These are phyloP conservation scores for Nephrotoma flavescens DNA, from an alignment of 2,888 invertebrate genomes.

Conservation along the genomic window DNA sequence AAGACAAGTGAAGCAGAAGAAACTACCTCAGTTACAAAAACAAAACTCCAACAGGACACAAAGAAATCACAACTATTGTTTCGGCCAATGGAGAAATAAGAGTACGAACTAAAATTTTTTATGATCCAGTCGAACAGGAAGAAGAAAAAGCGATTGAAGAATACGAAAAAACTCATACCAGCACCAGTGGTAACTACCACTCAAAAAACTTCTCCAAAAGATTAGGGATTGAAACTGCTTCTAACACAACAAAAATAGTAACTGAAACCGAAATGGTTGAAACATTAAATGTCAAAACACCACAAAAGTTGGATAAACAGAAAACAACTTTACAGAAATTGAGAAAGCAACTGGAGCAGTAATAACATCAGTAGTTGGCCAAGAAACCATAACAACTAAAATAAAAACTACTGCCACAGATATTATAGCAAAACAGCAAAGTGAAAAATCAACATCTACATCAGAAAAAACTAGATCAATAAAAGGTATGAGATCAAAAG, in stretches of 20 bases:
- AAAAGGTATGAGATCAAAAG: neutral
- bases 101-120: slow-evolving; percentile 28
- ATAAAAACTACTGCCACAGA: neutral
- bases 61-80: slow-evolving; percentile 30
- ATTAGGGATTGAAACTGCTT: neutral
- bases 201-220: neutral
- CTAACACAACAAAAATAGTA: neutral
- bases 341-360: neutral
- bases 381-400: neutral
- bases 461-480: neutral
- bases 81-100: slow-evolving; percentile 29
- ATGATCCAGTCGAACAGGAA: slow-evolving; percentile 27
- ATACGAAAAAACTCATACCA: slow-evolving; percentile 14
- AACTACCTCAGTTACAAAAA: neutral
- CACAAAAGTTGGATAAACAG: neutral
- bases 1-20: neutral
- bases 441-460: neutral
- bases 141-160: slow-evolving; percentile 30
- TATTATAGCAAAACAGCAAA: neutral
- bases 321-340: neutral
- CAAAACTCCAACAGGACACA: slow-evolving; percentile 3
- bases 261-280: neutral
- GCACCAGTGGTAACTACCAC: slow-evolving; percentile 11
- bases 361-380: neutral
- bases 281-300: neutral